Base-by-base conservation (phyloP, 2,797 vertebrate genomes). In the Hippoglossus hippoglossus region DNA sequence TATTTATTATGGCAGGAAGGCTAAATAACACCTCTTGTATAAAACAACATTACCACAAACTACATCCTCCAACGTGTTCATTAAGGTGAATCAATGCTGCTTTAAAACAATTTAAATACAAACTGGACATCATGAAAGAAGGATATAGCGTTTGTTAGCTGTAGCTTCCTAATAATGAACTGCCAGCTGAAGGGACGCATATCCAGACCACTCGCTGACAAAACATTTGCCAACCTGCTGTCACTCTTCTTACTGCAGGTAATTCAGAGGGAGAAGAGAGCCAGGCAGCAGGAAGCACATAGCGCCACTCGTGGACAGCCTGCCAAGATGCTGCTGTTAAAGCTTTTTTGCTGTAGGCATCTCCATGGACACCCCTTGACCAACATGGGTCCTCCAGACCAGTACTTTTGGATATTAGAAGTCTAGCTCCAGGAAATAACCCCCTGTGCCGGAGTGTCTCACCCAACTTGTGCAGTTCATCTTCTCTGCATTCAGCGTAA, bases 221-320 rank as follows among this genome's bases (percentile, higher is more conserved):
- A 34, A 61, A 55, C 49, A 25, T 22, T 36, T 36, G 18, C 71
- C 28, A 71, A 69, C 63, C 34, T 56, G 52, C 51, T 73, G 31
- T 65, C 46, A 0, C 49, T 80, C 44, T 26, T 77, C 22, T 67
- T 75, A 55, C 89, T 89, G 63, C 94, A 99, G 98, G 96, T 87
- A 90, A 96, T 73, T 94, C 92, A 58, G 96, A 98, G 31, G 96
- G 95, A 90, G 96, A 93, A 59, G 96, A 98, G 1, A 94, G 92
- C 91, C 96, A 96, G 87, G 94, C 94, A 0, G 67, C 94, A n/a
- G 95, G 96, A 91, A 97, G 97, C 95, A 99, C 98, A 99, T 99
- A 99, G 96, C 98, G 90, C 80, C 87, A 80, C 92, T 90, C 88
- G 89, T 82, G 89, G 73, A 93, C 93, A 69, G 91, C 93, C 89